phyloP scores from a whole-genome alignment of 2,888 invertebrate species.

The Torymus tubicola region DNA sequence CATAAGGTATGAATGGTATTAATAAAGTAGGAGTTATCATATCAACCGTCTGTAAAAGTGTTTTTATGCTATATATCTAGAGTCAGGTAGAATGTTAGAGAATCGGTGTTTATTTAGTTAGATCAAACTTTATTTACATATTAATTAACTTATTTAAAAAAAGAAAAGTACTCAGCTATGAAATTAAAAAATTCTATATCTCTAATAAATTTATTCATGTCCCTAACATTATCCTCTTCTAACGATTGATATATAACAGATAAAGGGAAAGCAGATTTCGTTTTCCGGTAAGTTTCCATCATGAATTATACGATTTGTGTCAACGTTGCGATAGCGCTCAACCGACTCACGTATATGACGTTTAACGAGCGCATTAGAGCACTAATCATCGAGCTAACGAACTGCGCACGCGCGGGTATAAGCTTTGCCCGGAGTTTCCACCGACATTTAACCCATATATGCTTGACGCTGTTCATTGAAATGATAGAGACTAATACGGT shows the following conservation, averaged over 20 bases:
- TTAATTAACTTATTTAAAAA: too few species aligned
- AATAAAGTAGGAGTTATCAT: too few species aligned
- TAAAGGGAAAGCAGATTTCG: not conserved
- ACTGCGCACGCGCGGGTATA: slow-evolving; percentile 57
- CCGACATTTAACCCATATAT: slow-evolving; percentile 47
- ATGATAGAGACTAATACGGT: slow-evolving; percentile 66
- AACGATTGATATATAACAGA: not conserved
- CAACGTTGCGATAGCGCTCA: not conserved
- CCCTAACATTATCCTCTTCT: slow-evolving; percentile 12
- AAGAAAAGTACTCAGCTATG: too few species aligned
- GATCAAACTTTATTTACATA: too few species aligned
- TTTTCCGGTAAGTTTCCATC: slow-evolving; percentile 37
- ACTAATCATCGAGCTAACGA: slow-evolving; percentile 69
- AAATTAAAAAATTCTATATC: too few species aligned
- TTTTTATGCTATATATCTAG: too few species aligned
- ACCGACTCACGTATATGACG: slow-evolving; percentile 57
- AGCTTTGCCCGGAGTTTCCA: slow-evolving; percentile 47
- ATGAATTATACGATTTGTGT: slow-evolving; percentile 26
- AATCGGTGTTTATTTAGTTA: too few species aligned
- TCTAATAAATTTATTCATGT: not conserved
- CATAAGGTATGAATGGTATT: too few species aligned
- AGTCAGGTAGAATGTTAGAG: too few species aligned
- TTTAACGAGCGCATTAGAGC: slow-evolving; percentile 68
- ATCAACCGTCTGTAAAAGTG: too few species aligned
- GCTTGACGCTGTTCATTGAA: slow-evolving; percentile 62